Evolutionary conservation across 1,140 invertebrate genomes (phyloP), one percentile per base, ranked within the genome.

Genomic region (Lepidostoma basale): DNA sequence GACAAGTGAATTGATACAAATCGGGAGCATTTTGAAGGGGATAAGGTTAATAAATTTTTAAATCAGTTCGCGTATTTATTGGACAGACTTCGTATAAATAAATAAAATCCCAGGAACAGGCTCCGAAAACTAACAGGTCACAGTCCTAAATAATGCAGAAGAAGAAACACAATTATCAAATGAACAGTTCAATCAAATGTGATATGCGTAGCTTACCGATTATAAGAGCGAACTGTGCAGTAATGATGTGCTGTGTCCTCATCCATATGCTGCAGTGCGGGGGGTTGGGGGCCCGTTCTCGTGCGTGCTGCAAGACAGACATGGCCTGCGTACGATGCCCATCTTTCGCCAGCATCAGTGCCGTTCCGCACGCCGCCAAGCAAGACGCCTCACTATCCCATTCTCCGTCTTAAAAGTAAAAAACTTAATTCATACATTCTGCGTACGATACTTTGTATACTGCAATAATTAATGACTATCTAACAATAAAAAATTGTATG

Each of bases 201-300:
- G 33, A 36, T 36, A 36, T 8, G 10, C 18, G 9, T n/a, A 14
- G 42, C 36, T 23, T 12, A 73, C 71, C 71, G 47, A 63, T 58
- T 16, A 69, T 36, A 30, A 73, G 49, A 12, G 67, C 62, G n/a
- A 64, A 49, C 23, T 39, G 59, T 5, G 62, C 71, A 36, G 64
- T 68, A n/a, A 73, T 73, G 20, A 73, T 62, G 47, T 70, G 59
- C 40, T 73, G 68, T 0, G 72, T 68, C 10, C 72, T 52, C 72
- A 73, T 73, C 72, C 72, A 73, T 8, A 70, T 65, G 14, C 49
- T 45, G 33, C 52, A 70, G 52, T 70, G 62, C 2, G 72, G 72
- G 0, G 72, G 72, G 3, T 49, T n/a, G 16, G 72, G 72, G 28
- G 66, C 68, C 6, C 66, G 42, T 0, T 12, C 16, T 1, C 65